Evolutionary conservation across 2,797 vertebrate species (phyloP).

Genomic region (Scyliorhinus canicula): DNA sequence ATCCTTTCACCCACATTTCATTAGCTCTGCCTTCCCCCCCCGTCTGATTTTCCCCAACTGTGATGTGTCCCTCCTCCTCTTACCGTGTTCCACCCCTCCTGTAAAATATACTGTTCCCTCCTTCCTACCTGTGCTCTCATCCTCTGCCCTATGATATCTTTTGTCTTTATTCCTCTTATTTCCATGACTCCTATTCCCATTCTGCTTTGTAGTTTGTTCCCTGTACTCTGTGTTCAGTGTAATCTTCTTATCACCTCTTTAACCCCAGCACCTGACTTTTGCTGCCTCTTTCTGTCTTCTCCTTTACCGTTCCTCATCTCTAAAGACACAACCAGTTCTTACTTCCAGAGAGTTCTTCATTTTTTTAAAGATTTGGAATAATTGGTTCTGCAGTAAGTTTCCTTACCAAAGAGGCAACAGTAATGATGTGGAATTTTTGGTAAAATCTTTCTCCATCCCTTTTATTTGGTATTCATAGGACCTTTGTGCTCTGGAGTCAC

Average conservation of each 20-base stretch:
- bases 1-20: background rate
- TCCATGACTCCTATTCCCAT: background rate
- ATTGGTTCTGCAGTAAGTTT: too few species aligned
- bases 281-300: background rate
- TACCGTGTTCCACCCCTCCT: background rate
- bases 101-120: background rate
- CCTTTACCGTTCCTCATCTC: background rate
- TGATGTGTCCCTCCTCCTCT: background rate
- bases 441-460: background rate
- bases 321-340: background rate
- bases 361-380: background rate
- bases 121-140: background rate
- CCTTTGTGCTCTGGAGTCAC: background rate
- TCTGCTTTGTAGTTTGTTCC: background rate
- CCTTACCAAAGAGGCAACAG: background rate
- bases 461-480: background rate
- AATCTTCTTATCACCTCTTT: too few species aligned
- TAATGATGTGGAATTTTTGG: background rate
- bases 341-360: background rate
- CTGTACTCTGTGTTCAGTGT: background rate
- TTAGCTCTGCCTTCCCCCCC: background rate
- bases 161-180: background rate
- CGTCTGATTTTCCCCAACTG: background rate
- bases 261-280: background rate
- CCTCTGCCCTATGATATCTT: background rate